Base-by-base conservation (phyloP, 2,888 invertebrate species). In the Lepas anatifera region DNA sequence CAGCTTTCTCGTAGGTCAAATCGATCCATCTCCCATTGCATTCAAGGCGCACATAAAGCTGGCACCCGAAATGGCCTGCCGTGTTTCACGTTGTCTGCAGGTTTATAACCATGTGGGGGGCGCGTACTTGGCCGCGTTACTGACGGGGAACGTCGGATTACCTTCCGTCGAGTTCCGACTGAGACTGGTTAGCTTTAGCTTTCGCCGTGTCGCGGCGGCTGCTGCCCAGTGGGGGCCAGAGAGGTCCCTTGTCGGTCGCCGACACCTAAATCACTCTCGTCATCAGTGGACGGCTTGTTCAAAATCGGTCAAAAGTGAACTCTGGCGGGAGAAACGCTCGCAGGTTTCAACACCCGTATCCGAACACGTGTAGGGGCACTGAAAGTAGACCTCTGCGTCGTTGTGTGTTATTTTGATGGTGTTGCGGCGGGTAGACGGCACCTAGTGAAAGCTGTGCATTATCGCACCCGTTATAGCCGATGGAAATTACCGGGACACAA, bases 1-100 rank as follows among this genome's bases (percentile, higher is more conserved):
- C 50, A 27, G 50, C 50, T 50, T 50, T 50, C 50, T 50, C 50
- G 50, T 27, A 50, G 50, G 50, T 50, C 50, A 50, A 50, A 50
- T 50, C 50, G 50, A 50, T 50, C 50, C 25, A 50, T 50, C 50
- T 50, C 50, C 50, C 27, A 27, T 50, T 50, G 50, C 50, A 27
- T 50, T 50, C n/a, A 27, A 22, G 50, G 27, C 50, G 50, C 8
- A n/a, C 27, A 11, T 50, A 50, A 50, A 48, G 27, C 25, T 27
- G 22, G 27, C 50, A 13, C 11, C 50, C 22, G 4, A 50, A 52
- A 52, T 52, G 16, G 29, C 29, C 52, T 29, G 2, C 52, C 52
- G 13, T 50, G 50, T n/a, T n/a, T 50, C 52, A 29, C 29, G 27
- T 52, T 52, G 29, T 52, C 8, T 29, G 8, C 2, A 29, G 13